Base-by-base conservation (phyloP, 2,888 invertebrate genomes). In the Meloe dianella region DNA sequence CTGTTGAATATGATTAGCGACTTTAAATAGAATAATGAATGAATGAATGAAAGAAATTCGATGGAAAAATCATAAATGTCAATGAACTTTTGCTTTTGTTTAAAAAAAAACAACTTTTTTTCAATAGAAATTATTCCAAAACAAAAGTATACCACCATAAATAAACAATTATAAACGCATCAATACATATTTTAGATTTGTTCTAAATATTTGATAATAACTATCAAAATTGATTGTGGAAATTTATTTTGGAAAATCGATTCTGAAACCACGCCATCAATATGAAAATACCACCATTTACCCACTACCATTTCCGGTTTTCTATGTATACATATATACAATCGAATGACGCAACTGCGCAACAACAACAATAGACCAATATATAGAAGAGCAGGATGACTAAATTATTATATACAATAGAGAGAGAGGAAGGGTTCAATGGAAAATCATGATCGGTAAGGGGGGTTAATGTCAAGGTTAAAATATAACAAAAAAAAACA, bases 401-500 rank as follows among this genome's bases (percentile, higher is more conserved):
- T 35, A 12, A 32, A 41, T 5, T 41, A 41, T n/a, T 8, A n/a
- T 20, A 9, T 20, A n/a, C n/a, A n/a, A n/a, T n/a, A n/a, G n/a
- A n/a, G n/a, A 47, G 20, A 47, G 10, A 47, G 47, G 47, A 47
- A 62, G 64, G 67, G 64, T 56, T 62, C 64, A 58, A 41, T 60
- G 61, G 62, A 61, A 67, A 64, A 22, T 64, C 47, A 10, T 47
- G 47, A 7, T 47, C 47, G 47, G 47, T 47, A 47, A 47, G 47
- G 22, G 60, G 67, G 67, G 67, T 67, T 67, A 67, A 67, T 67
- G 64, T 67, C 67, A 67, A 67, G 67, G 67, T 41, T 66, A 47
- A 7, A 41, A 17, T 41, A 41, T 7, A 35, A 32, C 32, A 32
- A n/a, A 27, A 47, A 7, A n/a, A 17, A 12, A 41, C 6, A 35